phyloP scores from a whole-genome alignment of 2,888 invertebrate genomes.

The Cryptocheilus praepositus region DNA sequence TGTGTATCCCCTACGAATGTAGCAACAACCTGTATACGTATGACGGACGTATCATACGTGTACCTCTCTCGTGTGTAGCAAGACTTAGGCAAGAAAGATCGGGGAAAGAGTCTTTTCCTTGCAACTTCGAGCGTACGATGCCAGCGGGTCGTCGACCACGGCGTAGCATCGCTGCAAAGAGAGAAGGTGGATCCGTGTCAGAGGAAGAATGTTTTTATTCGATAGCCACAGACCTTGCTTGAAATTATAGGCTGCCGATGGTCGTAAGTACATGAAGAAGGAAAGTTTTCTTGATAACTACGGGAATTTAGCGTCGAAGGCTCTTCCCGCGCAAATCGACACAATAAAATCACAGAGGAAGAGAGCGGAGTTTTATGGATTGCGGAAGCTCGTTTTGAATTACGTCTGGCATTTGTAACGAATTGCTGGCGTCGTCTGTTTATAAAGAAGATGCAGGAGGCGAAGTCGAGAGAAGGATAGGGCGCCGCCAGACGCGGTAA shows the following conservation, averaged over 20 bases:
- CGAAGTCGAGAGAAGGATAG: too few species aligned
- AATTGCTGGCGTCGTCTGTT: too few species aligned
- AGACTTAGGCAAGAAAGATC: constrained; percentile 14
- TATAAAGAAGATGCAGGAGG: too few species aligned
- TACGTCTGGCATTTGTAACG: too few species aligned
- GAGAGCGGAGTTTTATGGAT: too few species aligned
- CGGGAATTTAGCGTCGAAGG: too few species aligned
- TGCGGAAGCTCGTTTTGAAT: too few species aligned
- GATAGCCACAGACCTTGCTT: constrained; percentile 12
- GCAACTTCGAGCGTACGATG: constrained; percentile 25
- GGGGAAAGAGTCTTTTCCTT: constrained; percentile 32
- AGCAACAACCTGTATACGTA: neutral
- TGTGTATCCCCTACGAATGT: neutral
- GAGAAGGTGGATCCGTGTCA: neutral
- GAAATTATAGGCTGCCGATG: constrained; percentile 25
- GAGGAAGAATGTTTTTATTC: constrained; percentile 24
- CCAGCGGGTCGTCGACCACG: constrained; percentile 6
- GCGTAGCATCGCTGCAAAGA: neutral
- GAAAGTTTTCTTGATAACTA: too few species aligned
- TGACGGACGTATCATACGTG: neutral
- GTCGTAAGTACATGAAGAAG: too few species aligned
- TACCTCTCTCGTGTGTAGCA: neutral
- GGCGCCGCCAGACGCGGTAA: too few species aligned
- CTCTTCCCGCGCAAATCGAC: too few species aligned
- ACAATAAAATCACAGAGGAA: too few species aligned